These are phyloP conservation scores for Crotalus viridis DNA, from an alignment of 2,113 vertebrate species.

Conservation along the genomic window DNA sequence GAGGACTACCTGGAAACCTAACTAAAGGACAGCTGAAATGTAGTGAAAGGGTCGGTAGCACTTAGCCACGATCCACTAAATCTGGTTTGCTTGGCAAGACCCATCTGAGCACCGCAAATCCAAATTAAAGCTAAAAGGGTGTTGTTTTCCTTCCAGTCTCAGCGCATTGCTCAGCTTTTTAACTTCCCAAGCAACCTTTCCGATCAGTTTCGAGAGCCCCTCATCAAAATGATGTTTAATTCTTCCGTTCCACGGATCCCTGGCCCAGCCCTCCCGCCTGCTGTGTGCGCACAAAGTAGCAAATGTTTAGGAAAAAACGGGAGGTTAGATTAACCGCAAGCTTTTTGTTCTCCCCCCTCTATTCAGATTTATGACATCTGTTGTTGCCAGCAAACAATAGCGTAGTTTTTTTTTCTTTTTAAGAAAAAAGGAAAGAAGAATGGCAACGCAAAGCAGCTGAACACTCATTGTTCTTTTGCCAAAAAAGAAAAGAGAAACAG, in stretches of 20 bases:
- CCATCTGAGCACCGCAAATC: too few relatives aligned
- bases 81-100: too few relatives aligned
- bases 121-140: too few relatives aligned
- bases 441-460: conserved; percentile 66
- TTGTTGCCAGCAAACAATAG: conserved; percentile 67
- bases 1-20: too few relatives aligned
- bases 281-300: not conserved
- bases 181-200: not conserved
- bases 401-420: not conserved
- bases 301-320: conserved; percentile 59
- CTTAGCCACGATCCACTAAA: too few relatives aligned
- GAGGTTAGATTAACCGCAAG: conserved; percentile 58
- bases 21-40: too few relatives aligned
- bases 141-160: too few relatives aligned
- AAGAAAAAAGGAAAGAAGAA: conserved; percentile 1
- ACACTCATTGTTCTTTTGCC: conserved; percentile 60
- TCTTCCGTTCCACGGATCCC: not conserved
- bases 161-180: too few relatives aligned
- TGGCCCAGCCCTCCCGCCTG: not conserved
- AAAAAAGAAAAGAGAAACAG: not conserved
- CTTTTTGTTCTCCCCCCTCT: conserved; percentile 44
- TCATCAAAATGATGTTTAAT: not conserved
- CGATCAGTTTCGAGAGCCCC: not conserved
- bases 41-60: too few relatives aligned
- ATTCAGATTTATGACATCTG: conserved; percentile 67